Base-by-base conservation (phyloP, 2,888 invertebrate species). In the Temnothorax unifasciatus region DNA sequence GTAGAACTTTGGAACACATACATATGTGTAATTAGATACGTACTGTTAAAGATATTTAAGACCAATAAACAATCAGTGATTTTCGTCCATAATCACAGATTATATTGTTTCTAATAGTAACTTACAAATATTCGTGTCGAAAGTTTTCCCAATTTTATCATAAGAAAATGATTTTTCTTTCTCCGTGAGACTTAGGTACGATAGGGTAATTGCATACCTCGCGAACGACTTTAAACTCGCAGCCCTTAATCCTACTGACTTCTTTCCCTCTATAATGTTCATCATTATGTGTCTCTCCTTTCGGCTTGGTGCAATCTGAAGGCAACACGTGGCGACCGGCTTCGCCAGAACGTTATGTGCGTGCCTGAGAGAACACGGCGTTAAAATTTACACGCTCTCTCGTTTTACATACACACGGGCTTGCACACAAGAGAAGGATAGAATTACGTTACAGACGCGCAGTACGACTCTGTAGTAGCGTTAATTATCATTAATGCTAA, bases 261-360 rank as follows among this genome's bases (percentile, higher is more conserved):
- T 47, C 13, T 59, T 81, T n/a, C 6, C 21, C 21, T n/a, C 34
- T 21, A 38, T 50, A 79, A 47, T 41, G 25, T 59, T 59, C 79
- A 81, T 64, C 52, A 79, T 41, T 50, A 61, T 15, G 47, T 52
- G 41, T 63, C 34, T 44, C 52, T 83, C 50, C 50, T n/a, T 21
- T 50, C n/a, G 83, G 68, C 57, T 50, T 50, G 34, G 47, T 50
- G 44, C 38, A 18, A 61, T 68, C 61, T 63, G 68, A 79, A 47
- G 82, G 74, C 74, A 82, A 84, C 84, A 84, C 82, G 84, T 84
- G 84, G 84, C 74, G 82, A 82, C 84, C 84, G 84, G 68, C 75
- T 82, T 82, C 34, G 63, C 18, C 47, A n/a, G 86, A 87, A 76
- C 29, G 73, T 68, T 73, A 57, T 38, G 29, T 66, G 61, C 77